These are phyloP conservation scores for Eulithis testata DNA, from an alignment of 2,888 invertebrate genomes.

Conservation along the genomic window DNA sequence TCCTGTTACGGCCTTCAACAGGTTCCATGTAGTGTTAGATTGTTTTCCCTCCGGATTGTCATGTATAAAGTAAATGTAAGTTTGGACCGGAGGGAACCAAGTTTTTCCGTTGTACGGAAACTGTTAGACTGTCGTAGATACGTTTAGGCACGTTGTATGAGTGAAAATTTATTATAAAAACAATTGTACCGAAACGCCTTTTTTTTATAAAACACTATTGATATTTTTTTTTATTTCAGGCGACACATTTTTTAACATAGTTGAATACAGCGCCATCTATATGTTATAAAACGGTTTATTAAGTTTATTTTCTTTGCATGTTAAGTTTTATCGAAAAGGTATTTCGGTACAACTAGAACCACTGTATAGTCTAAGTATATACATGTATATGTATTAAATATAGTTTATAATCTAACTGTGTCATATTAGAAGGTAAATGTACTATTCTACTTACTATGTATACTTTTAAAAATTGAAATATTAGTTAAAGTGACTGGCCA, in stretches of 20 bases:
- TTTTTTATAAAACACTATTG: constrained; percentile 40
- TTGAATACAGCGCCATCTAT: constrained; percentile 44
- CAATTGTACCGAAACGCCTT: constrained; percentile 59
- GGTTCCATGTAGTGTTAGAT: constrained; percentile 75
- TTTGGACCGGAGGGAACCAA: constrained; percentile 66
- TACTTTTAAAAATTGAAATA: constrained; percentile 67
- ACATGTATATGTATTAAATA: constrained; percentile 79
- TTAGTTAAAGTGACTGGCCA: constrained; percentile 69
- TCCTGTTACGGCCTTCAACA: constrained; percentile 69
- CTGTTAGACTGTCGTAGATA: constrained; percentile 81
- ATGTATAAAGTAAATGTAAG: constrained; percentile 75
- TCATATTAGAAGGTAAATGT: constrained; percentile 82
- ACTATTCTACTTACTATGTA: constrained; percentile 82
- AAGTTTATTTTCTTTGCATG: constrained; percentile 28
- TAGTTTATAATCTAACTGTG: constrained; percentile 81
- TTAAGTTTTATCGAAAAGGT: constrained; percentile 48
- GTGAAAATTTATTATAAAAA: constrained; percentile 61
- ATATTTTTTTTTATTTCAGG: constrained; percentile 30
- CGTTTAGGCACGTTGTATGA: constrained; percentile 76
- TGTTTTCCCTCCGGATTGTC: constrained; percentile 69
- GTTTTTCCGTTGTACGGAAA: constrained; percentile 84
- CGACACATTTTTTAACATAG: constrained; percentile 32
- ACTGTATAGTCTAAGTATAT: constrained; percentile 82
- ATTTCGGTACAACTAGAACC: constrained; percentile 58
- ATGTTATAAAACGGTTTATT: constrained; percentile 22